phyloP scores from a whole-genome alignment of 53 echinoderm and acorn worm species.

The Astropecten irregularis region DNA sequence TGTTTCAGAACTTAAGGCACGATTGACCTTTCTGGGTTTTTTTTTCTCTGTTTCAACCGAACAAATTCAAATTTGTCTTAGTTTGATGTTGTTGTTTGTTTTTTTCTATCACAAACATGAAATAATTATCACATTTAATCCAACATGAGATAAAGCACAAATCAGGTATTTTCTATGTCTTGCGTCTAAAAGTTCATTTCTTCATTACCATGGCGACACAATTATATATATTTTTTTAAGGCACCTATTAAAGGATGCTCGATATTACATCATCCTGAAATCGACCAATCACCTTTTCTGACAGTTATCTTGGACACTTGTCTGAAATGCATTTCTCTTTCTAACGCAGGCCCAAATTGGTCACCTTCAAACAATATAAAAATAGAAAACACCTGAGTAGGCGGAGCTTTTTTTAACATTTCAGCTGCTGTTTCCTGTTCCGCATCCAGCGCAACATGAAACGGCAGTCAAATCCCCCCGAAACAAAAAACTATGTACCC shows the following conservation, averaged over 20 bases:
- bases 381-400: constrained; percentile 64
- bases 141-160: too few species aligned
- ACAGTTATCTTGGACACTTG: constrained; percentile 54
- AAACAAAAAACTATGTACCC: constrained; percentile 25
- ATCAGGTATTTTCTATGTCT: constrained; percentile 51
- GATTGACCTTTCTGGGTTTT: too few species aligned
- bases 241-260: constrained; percentile 52
- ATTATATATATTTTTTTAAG: not conserved
- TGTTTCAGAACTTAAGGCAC: too few species aligned
- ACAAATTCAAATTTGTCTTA: too few species aligned
- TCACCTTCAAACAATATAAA: constrained; percentile 39
- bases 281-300: constrained; percentile 41
- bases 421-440: constrained; percentile 14
- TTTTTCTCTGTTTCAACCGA: too few species aligned
- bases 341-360: constrained; percentile 36
- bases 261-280: constrained; percentile 41
- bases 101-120: not conserved
- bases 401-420: constrained; percentile 53
- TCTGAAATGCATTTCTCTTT: constrained; percentile 14
- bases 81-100: too few species aligned
- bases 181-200: constrained; percentile 16
- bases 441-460: not conserved
- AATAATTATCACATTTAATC: too few species aligned
- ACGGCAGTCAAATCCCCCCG: constrained; percentile 12
- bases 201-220: constrained; percentile 14